These are phyloP conservation scores for Sisyra terminalis DNA, from an alignment of 2,888 invertebrate species.

Conservation along the genomic window DNA sequence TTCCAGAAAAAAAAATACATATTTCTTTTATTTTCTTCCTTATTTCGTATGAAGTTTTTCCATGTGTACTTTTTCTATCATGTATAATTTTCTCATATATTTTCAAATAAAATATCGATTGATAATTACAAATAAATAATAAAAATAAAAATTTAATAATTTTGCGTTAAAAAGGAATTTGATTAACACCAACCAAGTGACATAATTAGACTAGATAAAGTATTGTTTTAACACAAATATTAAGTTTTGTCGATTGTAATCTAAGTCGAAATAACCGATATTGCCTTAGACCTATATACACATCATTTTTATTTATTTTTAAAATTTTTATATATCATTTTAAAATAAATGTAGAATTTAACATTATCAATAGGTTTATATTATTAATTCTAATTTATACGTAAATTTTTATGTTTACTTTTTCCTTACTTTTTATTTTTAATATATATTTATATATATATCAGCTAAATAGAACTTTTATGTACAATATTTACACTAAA, in stretches of 20 bases:
- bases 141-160: neutral
- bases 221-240: conserved; percentile 2
- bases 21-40: too few relatives aligned
- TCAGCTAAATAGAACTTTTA: conserved; percentile 9
- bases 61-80: too few relatives aligned
- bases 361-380: conserved; percentile 7
- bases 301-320: conserved; percentile 5
- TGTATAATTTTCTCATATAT: too few relatives aligned
- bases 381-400: conserved; percentile 8
- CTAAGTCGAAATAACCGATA: conserved; percentile 3
- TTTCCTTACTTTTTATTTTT: conserved; percentile 3
- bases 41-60: too few relatives aligned
- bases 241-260: neutral
- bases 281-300: conserved; percentile 9
- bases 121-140: too few relatives aligned
- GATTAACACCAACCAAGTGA: conserved; percentile 2
- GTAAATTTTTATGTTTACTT: conserved; percentile 8
- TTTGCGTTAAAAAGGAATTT: neutral
- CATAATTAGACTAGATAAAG: conserved; percentile 3
- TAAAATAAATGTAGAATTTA: conserved; percentile 4
- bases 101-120: too few relatives aligned
- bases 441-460: conserved; percentile 6
- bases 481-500: conserved; percentile 6
- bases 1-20: too few relatives aligned
- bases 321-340: conserved; percentile 1